Conservation (phyloP, 1,140 invertebrate species). For the Coptotermes formosanus region DNA sequence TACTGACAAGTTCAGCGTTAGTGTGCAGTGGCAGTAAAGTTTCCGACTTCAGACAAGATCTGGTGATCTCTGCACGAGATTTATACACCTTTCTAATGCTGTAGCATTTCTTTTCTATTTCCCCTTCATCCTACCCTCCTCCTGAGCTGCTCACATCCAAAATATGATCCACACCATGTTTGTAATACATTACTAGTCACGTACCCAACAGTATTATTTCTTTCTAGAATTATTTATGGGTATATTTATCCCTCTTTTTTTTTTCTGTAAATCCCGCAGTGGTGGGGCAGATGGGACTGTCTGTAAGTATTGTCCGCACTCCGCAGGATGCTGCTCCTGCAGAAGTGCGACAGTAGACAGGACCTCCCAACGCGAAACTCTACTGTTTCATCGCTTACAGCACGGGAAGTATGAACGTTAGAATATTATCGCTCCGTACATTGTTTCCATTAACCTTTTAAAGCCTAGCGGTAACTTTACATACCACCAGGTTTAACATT, state of each 20-base stretch:
- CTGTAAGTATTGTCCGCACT: not conserved
- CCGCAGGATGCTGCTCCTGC: not conserved
- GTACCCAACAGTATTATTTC: not conserved
- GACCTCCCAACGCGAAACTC: not conserved
- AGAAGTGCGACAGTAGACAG: not conserved
- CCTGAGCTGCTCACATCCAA: not conserved
- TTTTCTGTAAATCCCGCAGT: not conserved
- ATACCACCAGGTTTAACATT: too few relatives aligned
- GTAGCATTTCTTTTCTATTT: not conserved
- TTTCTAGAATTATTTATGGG: not conserved
- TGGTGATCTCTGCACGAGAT: not conserved
- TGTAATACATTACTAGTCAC: constrained; percentile 8
- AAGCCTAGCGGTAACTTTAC: too few relatives aligned
- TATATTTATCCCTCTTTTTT: not conserved
- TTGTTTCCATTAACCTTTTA: too few relatives aligned
- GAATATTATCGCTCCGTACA: too few relatives aligned
- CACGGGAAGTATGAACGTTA: too few relatives aligned
- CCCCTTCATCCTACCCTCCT: not conserved
- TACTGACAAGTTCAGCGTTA: not conserved
- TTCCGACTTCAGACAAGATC: not conserved
- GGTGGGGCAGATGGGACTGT: not conserved
- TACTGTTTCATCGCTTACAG: not conserved
- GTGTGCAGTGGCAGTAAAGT: not conserved
- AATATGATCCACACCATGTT: not conserved
- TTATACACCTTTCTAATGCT: not conserved